Evolutionary conservation across 2,888 invertebrate species (phyloP).

Genomic region (Cantharis rustica): DNA sequence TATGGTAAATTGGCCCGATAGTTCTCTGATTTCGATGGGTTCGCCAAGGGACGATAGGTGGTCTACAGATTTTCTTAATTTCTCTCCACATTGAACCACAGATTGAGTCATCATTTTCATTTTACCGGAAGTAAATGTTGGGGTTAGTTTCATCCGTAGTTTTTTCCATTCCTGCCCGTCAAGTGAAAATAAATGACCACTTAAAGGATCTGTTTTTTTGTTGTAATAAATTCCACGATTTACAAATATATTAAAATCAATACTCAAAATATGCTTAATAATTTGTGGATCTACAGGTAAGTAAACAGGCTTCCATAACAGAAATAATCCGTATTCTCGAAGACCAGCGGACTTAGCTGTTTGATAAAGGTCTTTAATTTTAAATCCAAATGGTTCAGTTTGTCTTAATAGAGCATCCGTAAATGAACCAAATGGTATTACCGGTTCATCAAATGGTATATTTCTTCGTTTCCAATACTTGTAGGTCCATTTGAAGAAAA

Average conservation of each 20-base stretch:
- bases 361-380: conserved; percentile 29
- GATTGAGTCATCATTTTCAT: conserved; percentile 54
- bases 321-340: conserved; percentile 40
- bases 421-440: conserved; percentile 43
- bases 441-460: conserved; percentile 38
- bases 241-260: conserved; percentile 49
- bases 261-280: conserved; percentile 46
- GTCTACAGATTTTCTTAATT: conserved; percentile 40
- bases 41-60: conserved; percentile 29
- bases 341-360: conserved; percentile 31
- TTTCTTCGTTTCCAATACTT: conserved; percentile 43
- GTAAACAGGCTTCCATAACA: conserved; percentile 40
- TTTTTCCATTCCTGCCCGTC: conserved; percentile 53
- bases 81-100: conserved; percentile 43
- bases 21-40: conserved; percentile 54
- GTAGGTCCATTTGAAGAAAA: conserved; percentile 34
- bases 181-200: conserved; percentile 41
- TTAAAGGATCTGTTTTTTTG: conserved; percentile 45
- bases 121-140: conserved; percentile 56
- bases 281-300: conserved; percentile 47
- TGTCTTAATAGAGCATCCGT: conserved; percentile 26
- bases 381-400: conserved; percentile 18
- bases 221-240: conserved; percentile 47
- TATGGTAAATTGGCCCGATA: conserved; percentile 55
- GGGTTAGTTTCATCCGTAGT: conserved; percentile 51